These are phyloP conservation scores for Apis laboriosa DNA, from an alignment of 1,140 invertebrate species.

Conservation along the genomic window DNA sequence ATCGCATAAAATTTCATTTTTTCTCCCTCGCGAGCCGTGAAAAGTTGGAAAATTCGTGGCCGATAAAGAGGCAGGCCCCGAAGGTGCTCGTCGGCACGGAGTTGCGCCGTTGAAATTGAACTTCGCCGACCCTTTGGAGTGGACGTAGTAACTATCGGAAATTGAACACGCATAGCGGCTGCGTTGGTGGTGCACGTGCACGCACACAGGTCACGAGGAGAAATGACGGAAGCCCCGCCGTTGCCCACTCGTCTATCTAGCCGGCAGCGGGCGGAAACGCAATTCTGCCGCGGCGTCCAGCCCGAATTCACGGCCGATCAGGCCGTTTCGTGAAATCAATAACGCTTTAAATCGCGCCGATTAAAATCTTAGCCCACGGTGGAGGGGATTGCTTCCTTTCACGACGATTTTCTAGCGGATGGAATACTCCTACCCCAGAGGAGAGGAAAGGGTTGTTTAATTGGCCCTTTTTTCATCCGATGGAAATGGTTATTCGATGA, in stretches of 20 bases:
- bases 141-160: constrained; percentile 73
- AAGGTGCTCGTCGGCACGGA: constrained; percentile 58
- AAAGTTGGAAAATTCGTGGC: constrained; percentile 67
- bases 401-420: too few species aligned
- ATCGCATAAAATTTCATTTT: too few species aligned
- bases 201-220: constrained; percentile 30
- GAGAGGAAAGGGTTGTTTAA: too few species aligned
- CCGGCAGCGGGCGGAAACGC: constrained; percentile 36
- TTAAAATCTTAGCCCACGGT: constrained; percentile 9
- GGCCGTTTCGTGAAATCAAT: constrained; percentile 51
- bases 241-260: constrained; percentile 45
- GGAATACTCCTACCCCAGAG: too few species aligned
- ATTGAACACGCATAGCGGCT: constrained; percentile 70
- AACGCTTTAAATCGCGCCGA: constrained; percentile 40
- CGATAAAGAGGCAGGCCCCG: constrained; percentile 65
- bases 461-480: too few species aligned
- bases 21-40: constrained; percentile 8
- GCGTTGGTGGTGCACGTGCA: constrained; percentile 11
- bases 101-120: constrained; percentile 73
- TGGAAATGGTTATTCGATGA: too few species aligned
- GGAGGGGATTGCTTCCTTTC: too few species aligned
- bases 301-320: constrained; percentile 42
- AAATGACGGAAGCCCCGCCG: constrained; percentile 45
- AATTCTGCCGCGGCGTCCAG: constrained; percentile 44
- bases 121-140: constrained; percentile 71